Percentiles rank a stretch among this genome's conserved stretches.
Conservation (phyloP, 2,888 invertebrate species). For the Philonicus albiceps region DNA sequence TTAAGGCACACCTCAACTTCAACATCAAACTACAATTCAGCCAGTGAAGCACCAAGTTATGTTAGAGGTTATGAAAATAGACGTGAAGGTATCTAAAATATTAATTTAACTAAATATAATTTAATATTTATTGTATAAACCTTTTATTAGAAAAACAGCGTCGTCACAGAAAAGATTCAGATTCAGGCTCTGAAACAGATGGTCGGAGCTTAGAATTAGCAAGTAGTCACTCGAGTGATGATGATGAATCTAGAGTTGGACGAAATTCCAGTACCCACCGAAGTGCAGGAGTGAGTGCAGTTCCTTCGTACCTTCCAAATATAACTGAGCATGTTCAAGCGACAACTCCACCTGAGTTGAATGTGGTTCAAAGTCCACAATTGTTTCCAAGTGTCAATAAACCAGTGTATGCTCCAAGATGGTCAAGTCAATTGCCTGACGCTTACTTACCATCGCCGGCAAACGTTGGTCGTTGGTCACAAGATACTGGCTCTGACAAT, state of each 20-base stretch:
- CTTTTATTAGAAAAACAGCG: slow-evolving; percentile 56
- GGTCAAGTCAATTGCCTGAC: slow-evolving; percentile 75
- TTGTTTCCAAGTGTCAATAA: slow-evolving; percentile 72
- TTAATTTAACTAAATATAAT: neutral
- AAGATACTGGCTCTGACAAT: slow-evolving; percentile 80
- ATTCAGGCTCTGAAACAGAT: slow-evolving; percentile 82
- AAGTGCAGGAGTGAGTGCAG: slow-evolving; percentile 62
- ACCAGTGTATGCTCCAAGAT: slow-evolving; percentile 71
- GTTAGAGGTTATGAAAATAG: slow-evolving; percentile 69
- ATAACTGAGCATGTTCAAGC: slow-evolving; percentile 68
- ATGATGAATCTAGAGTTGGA: slow-evolving; percentile 70
- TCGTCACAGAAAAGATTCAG: slow-evolving; percentile 70
- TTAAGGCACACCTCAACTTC: slow-evolving; percentile 84
- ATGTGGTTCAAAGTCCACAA: slow-evolving; percentile 73
- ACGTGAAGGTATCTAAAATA: slow-evolving; percentile 43
- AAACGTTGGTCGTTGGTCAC: slow-evolving; percentile 75
- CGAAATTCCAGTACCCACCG: slow-evolving; percentile 63
- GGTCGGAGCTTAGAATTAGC: slow-evolving; percentile 89
- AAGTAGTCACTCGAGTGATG: slow-evolving; percentile 95
- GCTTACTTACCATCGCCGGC: slow-evolving; percentile 68
- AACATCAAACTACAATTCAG: slow-evolving; percentile 86
- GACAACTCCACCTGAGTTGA: slow-evolving; percentile 70
- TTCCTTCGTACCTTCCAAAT: slow-evolving; percentile 70
- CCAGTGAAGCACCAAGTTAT: slow-evolving; percentile 79
- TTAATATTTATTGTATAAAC: neutral